Evolutionary conservation across 2,113 vertebrate genomes (phyloP).

Genomic region (Cygnus atratus): DNA sequence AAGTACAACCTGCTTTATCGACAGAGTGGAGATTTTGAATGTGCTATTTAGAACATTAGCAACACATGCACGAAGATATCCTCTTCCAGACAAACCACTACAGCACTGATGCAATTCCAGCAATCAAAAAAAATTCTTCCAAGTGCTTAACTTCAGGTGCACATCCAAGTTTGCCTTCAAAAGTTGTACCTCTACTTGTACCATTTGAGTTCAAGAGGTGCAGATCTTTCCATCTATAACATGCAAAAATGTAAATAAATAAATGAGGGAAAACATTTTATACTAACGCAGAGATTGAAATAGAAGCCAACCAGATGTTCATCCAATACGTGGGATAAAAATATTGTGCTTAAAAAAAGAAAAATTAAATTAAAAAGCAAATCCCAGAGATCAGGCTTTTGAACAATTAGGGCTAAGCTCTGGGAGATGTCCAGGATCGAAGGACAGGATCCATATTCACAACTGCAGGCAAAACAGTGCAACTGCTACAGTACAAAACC

Average conservation of each 20-base stretch:
- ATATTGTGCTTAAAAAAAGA: not conserved
- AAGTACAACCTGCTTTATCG: not conserved
- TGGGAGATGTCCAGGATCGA: not conserved
- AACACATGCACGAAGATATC: not conserved
- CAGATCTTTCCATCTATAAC: not conserved
- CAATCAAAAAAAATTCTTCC: not conserved
- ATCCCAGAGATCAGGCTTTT: not conserved
- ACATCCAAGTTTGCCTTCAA: not conserved
- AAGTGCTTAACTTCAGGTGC: not conserved
- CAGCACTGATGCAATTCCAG: not conserved
- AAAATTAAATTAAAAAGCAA: not conserved
- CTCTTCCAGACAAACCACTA: not conserved
- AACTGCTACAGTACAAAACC: not conserved
- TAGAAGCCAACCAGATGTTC: not conserved
- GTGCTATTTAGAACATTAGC: not conserved
- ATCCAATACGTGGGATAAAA: not conserved
- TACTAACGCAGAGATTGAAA: not conserved
- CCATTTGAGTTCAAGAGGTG: not conserved
- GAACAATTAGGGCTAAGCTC: not conserved
- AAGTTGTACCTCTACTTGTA: not conserved
- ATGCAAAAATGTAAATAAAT: not conserved
- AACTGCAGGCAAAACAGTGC: not conserved
- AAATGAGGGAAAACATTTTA: not conserved
- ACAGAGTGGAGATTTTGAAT: not conserved
- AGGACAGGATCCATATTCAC: not conserved